phyloP scores from a whole-genome alignment of 2,797 vertebrate species.

The Melopsittacus undulatus region DNA sequence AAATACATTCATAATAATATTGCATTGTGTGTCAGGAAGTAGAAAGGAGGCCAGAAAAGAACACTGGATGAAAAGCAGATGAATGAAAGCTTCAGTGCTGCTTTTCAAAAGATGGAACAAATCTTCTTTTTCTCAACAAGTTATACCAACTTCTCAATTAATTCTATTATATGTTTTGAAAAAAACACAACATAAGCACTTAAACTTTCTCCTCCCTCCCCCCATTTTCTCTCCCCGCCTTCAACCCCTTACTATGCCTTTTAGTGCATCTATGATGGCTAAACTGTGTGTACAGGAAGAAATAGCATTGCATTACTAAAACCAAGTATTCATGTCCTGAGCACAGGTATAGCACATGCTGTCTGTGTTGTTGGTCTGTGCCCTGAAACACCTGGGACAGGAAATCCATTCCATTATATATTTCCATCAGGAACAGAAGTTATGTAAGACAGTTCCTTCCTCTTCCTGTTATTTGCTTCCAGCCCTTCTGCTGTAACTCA shows the following conservation, averaged over 20 bases:
- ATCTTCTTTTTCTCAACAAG: background rate
- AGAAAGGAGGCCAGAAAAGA: constrained; percentile 16
- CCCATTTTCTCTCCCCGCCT: background rate
- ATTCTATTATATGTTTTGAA: background rate
- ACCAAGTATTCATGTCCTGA: background rate
- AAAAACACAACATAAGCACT: background rate
- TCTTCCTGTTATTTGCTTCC: background rate
- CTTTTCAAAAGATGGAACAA: background rate
- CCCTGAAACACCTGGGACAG: background rate
- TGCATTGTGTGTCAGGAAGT: constrained; percentile 36
- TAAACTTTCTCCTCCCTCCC: background rate
- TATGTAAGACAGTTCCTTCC: background rate
- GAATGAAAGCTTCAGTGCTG: constrained; percentile 5
- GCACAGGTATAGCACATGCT: accelerated
- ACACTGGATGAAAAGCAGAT: constrained; percentile 57
- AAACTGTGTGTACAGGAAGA: background rate
- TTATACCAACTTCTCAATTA: background rate
- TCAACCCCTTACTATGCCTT: background rate
- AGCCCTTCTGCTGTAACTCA: background rate
- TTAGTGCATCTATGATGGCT: background rate
- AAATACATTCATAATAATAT: constrained; percentile 37
- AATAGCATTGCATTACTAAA: background rate
- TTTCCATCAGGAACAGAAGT: background rate
- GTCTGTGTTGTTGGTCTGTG: accelerated
- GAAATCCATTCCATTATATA: background rate